phyloP scores from a whole-genome alignment of 37 sponge, comb jelly and placozoan genomes.

The Eunapius fragilis region DNA sequence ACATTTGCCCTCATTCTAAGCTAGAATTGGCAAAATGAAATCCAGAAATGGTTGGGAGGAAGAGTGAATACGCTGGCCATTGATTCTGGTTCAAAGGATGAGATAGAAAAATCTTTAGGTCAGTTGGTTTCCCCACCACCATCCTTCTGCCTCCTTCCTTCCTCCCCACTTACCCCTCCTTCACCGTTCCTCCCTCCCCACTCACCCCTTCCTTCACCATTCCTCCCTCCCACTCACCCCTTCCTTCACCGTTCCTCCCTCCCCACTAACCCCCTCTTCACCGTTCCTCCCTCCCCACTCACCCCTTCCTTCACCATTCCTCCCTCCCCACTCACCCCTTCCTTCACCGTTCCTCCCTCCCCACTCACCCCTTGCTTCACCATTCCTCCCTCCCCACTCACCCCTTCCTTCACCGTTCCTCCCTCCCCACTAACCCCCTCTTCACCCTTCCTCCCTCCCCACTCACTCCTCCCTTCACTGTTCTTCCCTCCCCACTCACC shows the following conservation, averaged over 20 bases:
- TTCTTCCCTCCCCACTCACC: no score
- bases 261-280: neutral
- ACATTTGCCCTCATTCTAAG: neutral
- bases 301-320: no score
- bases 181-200: neutral
- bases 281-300: no score
- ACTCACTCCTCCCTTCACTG: no score
- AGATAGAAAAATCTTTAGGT: constrained; percentile 80
- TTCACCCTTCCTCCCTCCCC: no score
- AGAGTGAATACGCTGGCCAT: constrained; percentile 79
- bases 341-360: no score
- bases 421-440: no score
- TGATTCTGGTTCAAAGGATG: constrained; percentile 93
- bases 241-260: neutral
- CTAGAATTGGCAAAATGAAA: constrained; percentile 98
- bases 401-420: no score
- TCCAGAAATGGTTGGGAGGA: constrained; percentile 88
- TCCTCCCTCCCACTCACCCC: neutral
- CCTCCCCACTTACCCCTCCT: neutral
- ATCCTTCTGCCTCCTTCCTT: neutral
- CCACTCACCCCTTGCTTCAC: no score
- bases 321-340: no score
- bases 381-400: no score
- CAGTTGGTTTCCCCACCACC: neutral
- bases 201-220: neutral